phyloP scores from a whole-genome alignment of 1,140 invertebrate genomes.

The Drosophila baimaii region DNA sequence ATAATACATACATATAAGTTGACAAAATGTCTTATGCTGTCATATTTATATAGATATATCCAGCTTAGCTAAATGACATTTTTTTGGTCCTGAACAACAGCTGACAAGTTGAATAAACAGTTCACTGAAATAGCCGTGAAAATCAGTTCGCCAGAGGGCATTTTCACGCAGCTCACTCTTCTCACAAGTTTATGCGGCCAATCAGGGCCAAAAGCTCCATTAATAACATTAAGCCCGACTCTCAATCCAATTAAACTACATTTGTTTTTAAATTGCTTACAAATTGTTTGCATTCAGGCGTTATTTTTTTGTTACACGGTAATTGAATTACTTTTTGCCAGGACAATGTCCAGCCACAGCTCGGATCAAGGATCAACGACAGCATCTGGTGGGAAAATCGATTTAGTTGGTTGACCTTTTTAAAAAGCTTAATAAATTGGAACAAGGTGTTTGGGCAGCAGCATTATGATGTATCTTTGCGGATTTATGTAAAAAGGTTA shows the following conservation, averaged over 20 bases:
- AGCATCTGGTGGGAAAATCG: slow-evolving; percentile 35
- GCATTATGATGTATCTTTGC: slow-evolving; percentile 8
- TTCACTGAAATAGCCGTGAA: neutral
- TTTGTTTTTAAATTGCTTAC: slow-evolving; percentile 72
- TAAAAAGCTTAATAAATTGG: slow-evolving; percentile 1
- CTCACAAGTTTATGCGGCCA: slow-evolving; percentile 23
- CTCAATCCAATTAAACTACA: slow-evolving; percentile 72
- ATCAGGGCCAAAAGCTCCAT: slow-evolving; percentile 50
- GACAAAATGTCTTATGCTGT: neutral
- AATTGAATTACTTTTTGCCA: slow-evolving; percentile 73
- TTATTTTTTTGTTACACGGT: slow-evolving; percentile 47
- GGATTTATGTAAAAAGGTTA: slow-evolving; percentile 21
- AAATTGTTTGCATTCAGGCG: slow-evolving; percentile 58
- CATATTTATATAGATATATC: neutral
- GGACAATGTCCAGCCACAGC: slow-evolving; percentile 38
- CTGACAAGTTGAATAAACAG: slow-evolving; percentile 17
- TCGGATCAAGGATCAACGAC: slow-evolving; percentile 52
- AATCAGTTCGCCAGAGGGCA: neutral
- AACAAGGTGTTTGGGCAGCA: slow-evolving; percentile 1
- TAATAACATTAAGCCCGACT: slow-evolving; percentile 58
- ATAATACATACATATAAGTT: no score
- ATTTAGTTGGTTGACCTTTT: slow-evolving; percentile 35
- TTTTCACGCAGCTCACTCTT: neutral
- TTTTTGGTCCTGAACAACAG: neutral
- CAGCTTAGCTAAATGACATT: accelerated